Percentiles rank a stretch among this genome's conserved stretches.
phyloP scores from a whole-genome alignment of 2,113 vertebrate genomes.

The Dendrocopos noguchii region DNA sequence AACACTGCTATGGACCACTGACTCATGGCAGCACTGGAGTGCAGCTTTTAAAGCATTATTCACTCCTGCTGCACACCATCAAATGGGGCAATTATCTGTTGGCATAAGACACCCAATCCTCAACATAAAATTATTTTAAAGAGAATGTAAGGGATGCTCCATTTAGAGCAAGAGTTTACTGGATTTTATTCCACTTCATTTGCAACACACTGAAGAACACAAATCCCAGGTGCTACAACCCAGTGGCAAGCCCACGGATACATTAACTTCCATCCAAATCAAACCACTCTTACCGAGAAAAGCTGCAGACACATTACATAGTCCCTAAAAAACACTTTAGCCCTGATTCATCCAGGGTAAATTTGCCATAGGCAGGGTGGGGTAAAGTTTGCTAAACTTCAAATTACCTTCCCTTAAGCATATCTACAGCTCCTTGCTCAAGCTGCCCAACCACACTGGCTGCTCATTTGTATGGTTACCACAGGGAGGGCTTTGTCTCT shows the following conservation, averaged over 20 bases:
- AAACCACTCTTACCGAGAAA: not conserved
- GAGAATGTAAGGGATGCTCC: not conserved
- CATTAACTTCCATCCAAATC: not conserved
- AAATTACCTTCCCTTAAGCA: not conserved
- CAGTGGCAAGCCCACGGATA: rapidly evolving
- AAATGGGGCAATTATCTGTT: not conserved
- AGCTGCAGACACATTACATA: not conserved
- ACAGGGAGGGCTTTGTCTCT: not conserved
- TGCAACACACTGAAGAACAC: not conserved
- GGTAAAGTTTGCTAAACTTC: not conserved
- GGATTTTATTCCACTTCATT: not conserved
- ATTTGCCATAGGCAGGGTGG: not conserved
- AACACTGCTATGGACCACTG: not conserved
- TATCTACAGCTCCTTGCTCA: not conserved
- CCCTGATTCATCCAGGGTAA: not conserved
- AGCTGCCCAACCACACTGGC: not conserved
- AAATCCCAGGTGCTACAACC: not conserved
- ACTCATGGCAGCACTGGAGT: not conserved
- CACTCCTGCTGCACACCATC: not conserved
- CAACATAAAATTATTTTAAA: not conserved
- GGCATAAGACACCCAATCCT: not conserved
- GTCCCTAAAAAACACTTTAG: not conserved
- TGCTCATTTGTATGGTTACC: not conserved
- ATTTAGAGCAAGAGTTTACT: not conserved
- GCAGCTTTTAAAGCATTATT: not conserved